Base-by-base conservation (phyloP, 2,888 invertebrate genomes). In the Rambutsinella grinnellia region DNA sequence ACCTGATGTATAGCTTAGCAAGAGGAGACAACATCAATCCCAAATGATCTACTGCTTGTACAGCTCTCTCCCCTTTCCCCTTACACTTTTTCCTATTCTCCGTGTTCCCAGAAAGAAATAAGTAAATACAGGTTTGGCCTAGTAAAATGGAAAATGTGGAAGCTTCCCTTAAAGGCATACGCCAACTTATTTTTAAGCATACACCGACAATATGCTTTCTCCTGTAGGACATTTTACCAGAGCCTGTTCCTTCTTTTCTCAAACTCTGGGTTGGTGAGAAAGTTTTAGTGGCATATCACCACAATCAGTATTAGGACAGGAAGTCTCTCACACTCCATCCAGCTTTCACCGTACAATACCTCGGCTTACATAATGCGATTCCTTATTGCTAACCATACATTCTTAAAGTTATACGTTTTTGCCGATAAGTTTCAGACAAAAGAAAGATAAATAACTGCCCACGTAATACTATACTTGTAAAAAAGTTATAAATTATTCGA, bases 1-100 rank as follows among this genome's bases (percentile, higher is more conserved):
- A 46, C 69, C 69, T 76, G 69, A 68, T 76, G 75, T 76, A 76
- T 69, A 76, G 75, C 75, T 76, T 69, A 70, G 21, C 60, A 60
- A 66, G 62, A 78, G 68, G 63, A 71, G 79, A 80, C 78, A 78
- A 66, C 76, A 78, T 77, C 80, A 80, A 80, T 80, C 78, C 79
- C 76, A 66, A 80, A 78, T 80, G 80, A 80, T 80, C 65, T 80
- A 80, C 76, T 76, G 70, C 76, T 69, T 69, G 76, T 76, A 76
- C 76, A 58, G 69, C 69, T 60, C 58, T 26, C 26, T 57, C 54
- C 53, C 60, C 49, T 26, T 62, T 47, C n/a, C 13, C 21, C 27
- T 6, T 53, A 19, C 8, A 27, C 26, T 13, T 26, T 24, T 56
- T 26, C 10, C 26, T 27, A 13, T 27, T 27, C n/a, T 56, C 26